These are phyloP conservation scores for Drepanosiphum platanoidis DNA, from an alignment of 2,888 invertebrate species.

Conservation along the genomic window DNA sequence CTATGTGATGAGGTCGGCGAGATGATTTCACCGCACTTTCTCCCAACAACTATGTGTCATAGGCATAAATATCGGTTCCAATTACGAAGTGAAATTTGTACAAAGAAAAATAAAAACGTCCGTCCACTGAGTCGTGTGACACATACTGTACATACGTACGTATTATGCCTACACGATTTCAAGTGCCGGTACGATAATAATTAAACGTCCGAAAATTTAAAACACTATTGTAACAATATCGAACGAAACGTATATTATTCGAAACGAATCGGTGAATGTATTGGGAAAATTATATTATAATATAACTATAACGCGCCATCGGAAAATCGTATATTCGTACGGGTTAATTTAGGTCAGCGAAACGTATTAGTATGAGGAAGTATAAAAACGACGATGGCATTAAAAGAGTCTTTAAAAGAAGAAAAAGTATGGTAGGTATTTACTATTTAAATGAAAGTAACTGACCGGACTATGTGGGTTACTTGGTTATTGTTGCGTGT, in stretches of 20 bases:
- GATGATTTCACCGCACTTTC: constrained; percentile 62
- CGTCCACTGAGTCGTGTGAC: neutral
- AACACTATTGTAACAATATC: neutral
- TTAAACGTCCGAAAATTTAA: neutral
- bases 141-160: neutral
- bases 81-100: constrained; percentile 60
- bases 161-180: neutral
- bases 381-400: constrained; percentile 46
- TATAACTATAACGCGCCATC: neutral
- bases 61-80: constrained; percentile 51
- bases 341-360: constrained; percentile 21
- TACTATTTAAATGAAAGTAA: constrained; percentile 57
- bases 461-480: constrained; percentile 56
- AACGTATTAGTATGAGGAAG: neutral
- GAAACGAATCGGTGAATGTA: too few species aligned
- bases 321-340: neutral
- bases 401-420: neutral
- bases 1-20: constrained; percentile 48
- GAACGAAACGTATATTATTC: neutral
- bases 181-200: neutral
- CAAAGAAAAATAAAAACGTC: constrained; percentile 16
- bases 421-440: constrained; percentile 10
- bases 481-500: constrained; percentile 59
- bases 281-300: too few species aligned
- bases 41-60: constrained; percentile 57